phyloP scores from a whole-genome alignment of 2,797 vertebrate genomes.

The Arnoldichthys spilopterus region DNA sequence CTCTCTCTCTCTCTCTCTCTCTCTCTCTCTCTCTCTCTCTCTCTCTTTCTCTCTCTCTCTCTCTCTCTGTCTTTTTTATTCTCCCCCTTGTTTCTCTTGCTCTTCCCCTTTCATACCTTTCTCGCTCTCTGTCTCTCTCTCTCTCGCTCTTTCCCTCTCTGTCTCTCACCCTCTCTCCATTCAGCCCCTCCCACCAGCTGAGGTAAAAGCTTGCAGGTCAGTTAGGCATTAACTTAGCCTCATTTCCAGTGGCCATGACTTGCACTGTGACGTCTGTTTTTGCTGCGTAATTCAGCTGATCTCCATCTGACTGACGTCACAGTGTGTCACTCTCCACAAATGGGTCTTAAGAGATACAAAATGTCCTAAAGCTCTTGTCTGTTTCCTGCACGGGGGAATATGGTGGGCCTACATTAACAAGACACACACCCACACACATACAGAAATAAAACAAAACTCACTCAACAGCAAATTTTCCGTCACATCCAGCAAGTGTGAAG shows the following conservation, averaged over 20 bases:
- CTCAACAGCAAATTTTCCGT: not conserved
- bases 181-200: not conserved
- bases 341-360: not conserved
- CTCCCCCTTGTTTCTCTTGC: not conserved
- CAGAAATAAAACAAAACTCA: not conserved
- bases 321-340: not conserved
- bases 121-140: not conserved
- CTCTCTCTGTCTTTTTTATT: not conserved
- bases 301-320: not conserved
- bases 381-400: not conserved
- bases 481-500: not conserved
- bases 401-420: not conserved
- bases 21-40: not conserved
- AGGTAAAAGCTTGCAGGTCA: not conserved
- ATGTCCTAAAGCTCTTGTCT: not conserved
- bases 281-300: not conserved
- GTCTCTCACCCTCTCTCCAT: not conserved
- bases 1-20: too few species aligned
- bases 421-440: not conserved
- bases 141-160: not conserved
- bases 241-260: not conserved
- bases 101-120: not conserved
- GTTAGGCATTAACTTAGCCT: not conserved
- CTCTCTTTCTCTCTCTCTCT: not conserved
- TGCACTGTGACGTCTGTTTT: not conserved